These are phyloP conservation scores for Holacanthella duospinosa DNA, from an alignment of 2,888 invertebrate genomes.

Conservation along the genomic window DNA sequence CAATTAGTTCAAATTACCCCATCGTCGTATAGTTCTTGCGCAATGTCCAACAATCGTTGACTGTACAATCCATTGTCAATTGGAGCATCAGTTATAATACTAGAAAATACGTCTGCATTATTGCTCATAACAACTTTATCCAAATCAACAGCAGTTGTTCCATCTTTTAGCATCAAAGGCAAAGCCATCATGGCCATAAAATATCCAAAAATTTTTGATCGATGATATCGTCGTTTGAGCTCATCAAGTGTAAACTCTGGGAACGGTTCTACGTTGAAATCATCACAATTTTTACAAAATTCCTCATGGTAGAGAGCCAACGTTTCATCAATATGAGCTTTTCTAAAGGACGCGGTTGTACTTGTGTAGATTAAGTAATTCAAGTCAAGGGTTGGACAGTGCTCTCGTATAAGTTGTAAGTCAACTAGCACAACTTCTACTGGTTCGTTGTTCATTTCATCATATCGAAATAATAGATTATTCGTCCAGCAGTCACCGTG, in stretches of 20 bases:
- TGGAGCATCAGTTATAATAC: background rate
- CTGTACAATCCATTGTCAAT: background rate
- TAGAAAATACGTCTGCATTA: too few species aligned
- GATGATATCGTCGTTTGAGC: constrained; percentile 10
- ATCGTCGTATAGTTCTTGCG: constrained; percentile 9
- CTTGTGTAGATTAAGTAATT: constrained; percentile 15
- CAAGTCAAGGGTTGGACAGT: constrained; percentile 16
- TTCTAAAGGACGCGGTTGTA: constrained; percentile 17
- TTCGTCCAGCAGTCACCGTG: constrained; percentile 20
- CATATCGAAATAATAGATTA: constrained; percentile 17
- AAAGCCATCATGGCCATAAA: background rate
- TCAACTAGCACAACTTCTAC: constrained; percentile 13
- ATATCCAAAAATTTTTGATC: constrained; percentile 9
- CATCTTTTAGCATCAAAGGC: constrained; percentile 9
- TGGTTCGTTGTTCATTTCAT: background rate
- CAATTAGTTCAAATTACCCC: constrained; percentile 10
- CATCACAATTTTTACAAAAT: constrained; percentile 17
- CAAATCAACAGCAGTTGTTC: background rate
- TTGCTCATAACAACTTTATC: too few species aligned
- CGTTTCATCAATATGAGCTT: constrained; percentile 31
- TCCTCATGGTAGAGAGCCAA: constrained; percentile 36
- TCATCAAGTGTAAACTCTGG: constrained; percentile 4
- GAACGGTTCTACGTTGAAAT: background rate
- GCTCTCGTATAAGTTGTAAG: constrained; percentile 15
- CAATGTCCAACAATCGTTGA: background rate